Conservation (phyloP, 2,113 vertebrate genomes). For the Sylvietta virens region DNA sequence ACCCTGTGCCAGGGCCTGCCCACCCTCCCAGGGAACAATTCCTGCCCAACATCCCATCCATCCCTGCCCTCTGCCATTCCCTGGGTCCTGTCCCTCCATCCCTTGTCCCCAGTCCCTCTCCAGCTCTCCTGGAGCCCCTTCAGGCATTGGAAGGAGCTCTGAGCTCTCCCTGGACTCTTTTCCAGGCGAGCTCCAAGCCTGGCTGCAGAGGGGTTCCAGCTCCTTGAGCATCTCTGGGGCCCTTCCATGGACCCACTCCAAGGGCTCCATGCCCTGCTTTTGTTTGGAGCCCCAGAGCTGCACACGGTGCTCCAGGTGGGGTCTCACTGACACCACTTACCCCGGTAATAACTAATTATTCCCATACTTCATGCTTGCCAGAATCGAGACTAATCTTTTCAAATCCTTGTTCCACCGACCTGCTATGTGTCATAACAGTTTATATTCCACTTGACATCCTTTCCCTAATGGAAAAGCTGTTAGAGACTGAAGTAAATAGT, state of each 20-base stretch:
- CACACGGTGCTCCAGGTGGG: not conserved
- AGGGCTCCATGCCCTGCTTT: not conserved
- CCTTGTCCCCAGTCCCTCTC: not conserved
- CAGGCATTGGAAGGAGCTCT: rapidly evolving
- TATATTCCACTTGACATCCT: not conserved
- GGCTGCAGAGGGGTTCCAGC: not conserved
- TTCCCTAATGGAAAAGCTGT: not conserved
- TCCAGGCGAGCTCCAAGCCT: not conserved
- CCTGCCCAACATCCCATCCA: not conserved
- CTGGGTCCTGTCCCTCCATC: not conserved
- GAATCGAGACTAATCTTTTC: not conserved
- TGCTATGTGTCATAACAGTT: not conserved
- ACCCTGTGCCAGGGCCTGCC: not conserved
- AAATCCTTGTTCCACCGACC: not conserved
- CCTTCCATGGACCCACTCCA: not conserved
- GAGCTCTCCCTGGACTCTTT: not conserved
- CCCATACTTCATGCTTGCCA: not conserved
- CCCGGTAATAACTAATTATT: rapidly evolving
- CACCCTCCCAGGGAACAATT: not conserved
- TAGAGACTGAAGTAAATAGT: not conserved
- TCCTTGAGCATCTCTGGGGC: no score
- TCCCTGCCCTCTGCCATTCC: not conserved
- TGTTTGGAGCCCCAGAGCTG: not conserved
- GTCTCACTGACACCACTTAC: not conserved
- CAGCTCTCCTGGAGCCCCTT: not conserved